phyloP scores from a whole-genome alignment of 1,140 invertebrate species.

The Drosophila serrata region DNA sequence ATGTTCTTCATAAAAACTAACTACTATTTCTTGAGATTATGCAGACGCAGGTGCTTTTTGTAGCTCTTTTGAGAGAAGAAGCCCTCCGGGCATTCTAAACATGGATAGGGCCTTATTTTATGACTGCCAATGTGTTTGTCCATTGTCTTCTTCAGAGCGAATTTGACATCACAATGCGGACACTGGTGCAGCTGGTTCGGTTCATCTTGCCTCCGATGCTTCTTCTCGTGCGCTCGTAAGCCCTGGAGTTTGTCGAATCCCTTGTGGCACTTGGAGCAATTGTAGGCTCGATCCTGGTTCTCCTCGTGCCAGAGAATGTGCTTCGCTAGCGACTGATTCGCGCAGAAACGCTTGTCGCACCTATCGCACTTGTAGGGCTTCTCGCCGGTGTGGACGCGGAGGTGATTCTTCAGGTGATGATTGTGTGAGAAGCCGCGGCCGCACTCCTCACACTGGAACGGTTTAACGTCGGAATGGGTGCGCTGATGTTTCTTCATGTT shows the following conservation, averaged over 20 bases:
- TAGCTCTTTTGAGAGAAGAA: slow-evolving; percentile 42
- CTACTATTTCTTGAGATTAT: slow-evolving; percentile 7
- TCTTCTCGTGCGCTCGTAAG: slow-evolving; percentile 17
- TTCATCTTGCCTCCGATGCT: slow-evolving; percentile 3
- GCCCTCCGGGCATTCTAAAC: slow-evolving; percentile 27
- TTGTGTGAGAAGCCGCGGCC: slow-evolving; percentile 33
- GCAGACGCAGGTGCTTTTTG: slow-evolving; percentile 5
- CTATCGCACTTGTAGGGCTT: slow-evolving; percentile 43
- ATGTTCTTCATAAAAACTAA: background rate
- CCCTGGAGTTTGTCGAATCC: slow-evolving; percentile 23
- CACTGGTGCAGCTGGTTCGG: slow-evolving; percentile 23
- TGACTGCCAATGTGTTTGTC: slow-evolving; percentile 38
- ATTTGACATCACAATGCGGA: slow-evolving; percentile 30
- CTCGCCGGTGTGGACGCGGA: slow-evolving; percentile 44
- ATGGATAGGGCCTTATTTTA: slow-evolving; percentile 23
- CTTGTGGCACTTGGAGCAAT: slow-evolving; percentile 34
- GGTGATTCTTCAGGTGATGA: slow-evolving; percentile 43
- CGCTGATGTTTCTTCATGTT: slow-evolving; percentile 51
- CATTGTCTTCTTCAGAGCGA: slow-evolving; percentile 23
- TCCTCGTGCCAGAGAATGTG: slow-evolving; percentile 35
- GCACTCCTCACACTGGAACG: slow-evolving; percentile 43
- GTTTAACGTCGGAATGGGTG: slow-evolving; percentile 34
- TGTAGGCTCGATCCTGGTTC: slow-evolving; percentile 21
- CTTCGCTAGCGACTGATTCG: slow-evolving; percentile 45
- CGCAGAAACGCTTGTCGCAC: slow-evolving; percentile 36